phyloP scores from a whole-genome alignment of 1,140 invertebrate species.

The Theocolax elegans region DNA sequence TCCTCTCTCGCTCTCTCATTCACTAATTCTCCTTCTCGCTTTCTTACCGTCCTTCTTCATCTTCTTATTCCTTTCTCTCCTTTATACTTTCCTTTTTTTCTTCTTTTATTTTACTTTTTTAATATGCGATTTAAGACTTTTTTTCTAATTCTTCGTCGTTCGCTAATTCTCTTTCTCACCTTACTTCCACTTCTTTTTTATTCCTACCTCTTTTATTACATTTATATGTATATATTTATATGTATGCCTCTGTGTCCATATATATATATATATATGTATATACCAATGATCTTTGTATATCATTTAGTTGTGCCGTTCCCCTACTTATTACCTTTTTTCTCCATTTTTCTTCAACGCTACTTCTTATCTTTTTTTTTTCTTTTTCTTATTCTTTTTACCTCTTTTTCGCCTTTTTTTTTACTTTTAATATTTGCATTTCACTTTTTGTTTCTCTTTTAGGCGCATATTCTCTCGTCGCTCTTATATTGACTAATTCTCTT shows the following conservation, averaged over 20 bases:
- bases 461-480: not conserved
- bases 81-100: no score
- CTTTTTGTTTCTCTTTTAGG: conserved; percentile 23
- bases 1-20: conserved; percentile 19
- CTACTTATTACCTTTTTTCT: conserved; percentile 26
- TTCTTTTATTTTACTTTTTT: no score
- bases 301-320: conserved; percentile 26
- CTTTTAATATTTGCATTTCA: conserved; percentile 20
- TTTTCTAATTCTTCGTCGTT: no score
- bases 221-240: no score
- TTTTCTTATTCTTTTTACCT: not conserved
- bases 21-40: conserved; percentile 41
- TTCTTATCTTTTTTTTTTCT: no score
- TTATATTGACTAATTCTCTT: conserved; percentile 9
- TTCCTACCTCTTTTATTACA: conserved; percentile 33
- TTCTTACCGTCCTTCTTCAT: conserved; percentile 25
- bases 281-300: conserved; percentile 43
- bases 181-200: not conserved
- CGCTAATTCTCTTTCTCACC: conserved; percentile 40
- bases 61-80: not conserved
- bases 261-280: no score
- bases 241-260: no score
- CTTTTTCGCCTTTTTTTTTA: conserved; percentile 38
- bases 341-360: conserved; percentile 34
- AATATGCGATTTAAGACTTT: no score